Evolutionary conservation across 1,140 invertebrate genomes (phyloP), one percentile per base, ranked within the genome.

Genomic region (Episyrphus balteatus): DNA sequence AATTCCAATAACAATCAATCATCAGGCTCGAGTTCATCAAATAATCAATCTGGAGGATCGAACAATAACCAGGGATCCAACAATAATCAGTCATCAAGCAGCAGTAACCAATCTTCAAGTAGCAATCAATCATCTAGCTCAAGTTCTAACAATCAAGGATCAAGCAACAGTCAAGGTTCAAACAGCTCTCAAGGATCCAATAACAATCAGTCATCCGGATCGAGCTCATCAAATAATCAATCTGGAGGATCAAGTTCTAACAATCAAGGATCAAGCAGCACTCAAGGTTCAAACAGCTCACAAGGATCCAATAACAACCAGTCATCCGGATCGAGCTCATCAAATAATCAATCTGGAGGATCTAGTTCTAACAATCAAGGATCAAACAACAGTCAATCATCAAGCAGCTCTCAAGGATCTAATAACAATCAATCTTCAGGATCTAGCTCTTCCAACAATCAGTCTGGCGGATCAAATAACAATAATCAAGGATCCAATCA

Each of bases 401-500:
- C 52, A 0, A 51, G 46, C 12, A 38, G 17, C 19, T 19, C 43
- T 19, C 48, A 47, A 13, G 34, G 31, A n/a, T 50, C 55, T 6
- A 26, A 3, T 18, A 36, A 15, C 17, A 45, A 44, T 34, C 15
- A 32, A 36, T 10, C 15, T 18, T 42, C 39, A 32, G 34, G 18
- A 10, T 44, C 51, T 5, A 44, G 33, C 13, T n/a, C 13, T 11
- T 19, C 40, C 8, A 42, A 9, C 14, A 32, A 13, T 37, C 47
- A 39, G 18, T 49, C 54, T n/a, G n/a, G n/a, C n/a, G n/a, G n/a
- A 12, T 51, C 51, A 0, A 50, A 36, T 32, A 50, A 45, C n/a
- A 41, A 44, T 14, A 54, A 50, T 43, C 44, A 45, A 45, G 1
- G 1, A 18, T 33, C 26, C 5, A n/a, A 6, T 30, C 19, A 11